Evolutionary conservation across 2,113 vertebrate genomes (phyloP).

Genomic region (Ctenomys sociabilis): DNA sequence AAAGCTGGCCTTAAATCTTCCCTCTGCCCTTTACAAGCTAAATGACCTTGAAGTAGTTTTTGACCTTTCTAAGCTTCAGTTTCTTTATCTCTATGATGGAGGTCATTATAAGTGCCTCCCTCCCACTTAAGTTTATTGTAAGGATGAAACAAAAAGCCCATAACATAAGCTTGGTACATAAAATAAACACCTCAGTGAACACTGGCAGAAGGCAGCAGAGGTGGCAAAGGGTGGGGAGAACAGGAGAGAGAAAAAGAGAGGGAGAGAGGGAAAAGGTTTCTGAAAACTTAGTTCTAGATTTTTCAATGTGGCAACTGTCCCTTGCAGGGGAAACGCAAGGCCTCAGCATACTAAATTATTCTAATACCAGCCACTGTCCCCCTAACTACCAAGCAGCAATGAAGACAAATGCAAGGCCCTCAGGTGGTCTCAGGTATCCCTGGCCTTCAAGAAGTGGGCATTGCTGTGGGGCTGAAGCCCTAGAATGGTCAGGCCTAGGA

Average conservation of each 20-base stretch:
- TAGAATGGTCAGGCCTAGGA: neutral
- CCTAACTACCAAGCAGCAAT: too few species aligned
- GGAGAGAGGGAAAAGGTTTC: neutral
- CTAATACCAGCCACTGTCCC: too few species aligned
- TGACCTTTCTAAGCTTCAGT: neutral
- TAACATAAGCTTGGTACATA: fast-evolving
- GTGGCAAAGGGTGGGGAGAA: neutral
- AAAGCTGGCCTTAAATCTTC: neutral
- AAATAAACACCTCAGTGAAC: neutral
- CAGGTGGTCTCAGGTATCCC: neutral
- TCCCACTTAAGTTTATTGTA: neutral
- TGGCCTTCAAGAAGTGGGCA: neutral
- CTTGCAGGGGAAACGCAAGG: neutral
- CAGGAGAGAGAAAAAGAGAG: too few species aligned
- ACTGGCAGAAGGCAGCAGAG: neutral
- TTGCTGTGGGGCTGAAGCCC: neutral
- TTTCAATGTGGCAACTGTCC: neutral
- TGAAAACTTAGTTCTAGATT: neutral
- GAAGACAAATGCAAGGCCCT: neutral
- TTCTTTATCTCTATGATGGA: neutral
- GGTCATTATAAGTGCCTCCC: neutral
- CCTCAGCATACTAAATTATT: neutral
- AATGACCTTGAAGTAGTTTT: neutral
- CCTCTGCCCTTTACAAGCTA: neutral
- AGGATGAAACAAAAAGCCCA: neutral